Evolutionary conservation across 2,113 vertebrate species (phyloP), one percentile per base, ranked within the genome.

Genomic region (Oplegnathus fasciatus): DNA sequence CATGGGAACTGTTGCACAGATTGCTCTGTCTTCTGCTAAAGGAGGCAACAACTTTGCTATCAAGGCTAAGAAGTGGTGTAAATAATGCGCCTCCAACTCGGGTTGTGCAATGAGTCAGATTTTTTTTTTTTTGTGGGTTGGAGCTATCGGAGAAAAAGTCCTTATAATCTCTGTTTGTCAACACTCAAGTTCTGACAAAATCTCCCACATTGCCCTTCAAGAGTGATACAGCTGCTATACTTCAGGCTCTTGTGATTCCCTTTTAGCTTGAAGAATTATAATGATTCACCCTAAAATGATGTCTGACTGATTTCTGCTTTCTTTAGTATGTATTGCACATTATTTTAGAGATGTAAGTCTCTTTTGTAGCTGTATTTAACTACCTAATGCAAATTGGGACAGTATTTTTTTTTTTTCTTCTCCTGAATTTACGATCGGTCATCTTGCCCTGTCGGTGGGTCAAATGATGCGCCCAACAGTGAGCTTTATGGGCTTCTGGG

Each of bases 401-500:
- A 15, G 3, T 54, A 9, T 46, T 34, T 61, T 30, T 55, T 50
- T 37, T 68, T 68, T 55, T 55, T 5, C 24, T 40, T 34, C 50
- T 68, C 15, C 8, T 76, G n/a, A 66, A 83, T 84, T 83, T 75
- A 88, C 18, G 58, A 68, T 57, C 44, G 57, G 80, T 77, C 80
- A 70, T 89, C 69, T 87, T 82, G 74, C 79, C 61, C 72, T 70
- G 75, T 62, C 6, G 46, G 69, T 78, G 82, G 58, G 82, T 82
- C 75, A 42, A 88, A 81, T 75, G 86, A 91, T 75, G 80, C 57
- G 11, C 44, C 80, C 78, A 84, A 91, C 84, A 75, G 89, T 60
- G 62, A 87, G 86, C 89, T 86, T 90, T 80, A 85, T 76, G 37
- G 78, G 88, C 88, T 91, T 94, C 90, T 93, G 87, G 85, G 93